Base-by-base conservation (phyloP, 2,888 invertebrate genomes). In the Liodrosophila aerea region DNA sequence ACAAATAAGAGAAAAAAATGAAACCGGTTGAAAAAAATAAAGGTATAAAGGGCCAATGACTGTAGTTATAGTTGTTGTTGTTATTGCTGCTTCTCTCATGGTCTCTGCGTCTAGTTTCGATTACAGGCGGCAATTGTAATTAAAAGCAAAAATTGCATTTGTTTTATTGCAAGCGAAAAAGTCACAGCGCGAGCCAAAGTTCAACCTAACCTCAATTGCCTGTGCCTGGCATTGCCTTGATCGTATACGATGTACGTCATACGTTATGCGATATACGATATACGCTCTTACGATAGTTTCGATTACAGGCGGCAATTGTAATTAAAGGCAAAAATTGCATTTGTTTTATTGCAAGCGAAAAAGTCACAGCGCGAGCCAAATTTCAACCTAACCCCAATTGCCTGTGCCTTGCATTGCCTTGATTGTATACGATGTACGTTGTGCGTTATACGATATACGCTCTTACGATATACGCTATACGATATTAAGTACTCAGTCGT, bases 61-160 rank as follows among this genome's bases (percentile, higher is more conserved):
- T 43, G 33, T 40, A 41, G 31, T 43, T 43, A 30, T 57, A 16
- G 52, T 18, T 59, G 36, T 36, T 37, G 18, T 30, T 41, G 39
- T n/a, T 60, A 27, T 31, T 50, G 46, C 2, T 41, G 27, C 8
- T 30, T 34, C 29, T 50, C 33, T 46, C 53, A 51, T 41, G 64
- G 57, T 56, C 70, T 67, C 39, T 39, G 59, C 54, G 57, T 69
- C 74, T 80, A 80, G 75, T 60, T 75, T 69, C 75, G 70, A 77
- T 77, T 71, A 67, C 76, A 67, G 67, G 62, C 76, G 70, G 76
- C 76, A 76, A 78, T 52, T 56, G 50, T 74, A 81, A 81, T 81
- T 81, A 72, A 72, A 22, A 22, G 5, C 22, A 22, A 22, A 22
- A 67, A 73, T 53, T 72, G 77, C 74, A 76, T 75, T 75, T 16